Conservation (phyloP, 2,888 invertebrate genomes). For the Fragum sueziense region DNA sequence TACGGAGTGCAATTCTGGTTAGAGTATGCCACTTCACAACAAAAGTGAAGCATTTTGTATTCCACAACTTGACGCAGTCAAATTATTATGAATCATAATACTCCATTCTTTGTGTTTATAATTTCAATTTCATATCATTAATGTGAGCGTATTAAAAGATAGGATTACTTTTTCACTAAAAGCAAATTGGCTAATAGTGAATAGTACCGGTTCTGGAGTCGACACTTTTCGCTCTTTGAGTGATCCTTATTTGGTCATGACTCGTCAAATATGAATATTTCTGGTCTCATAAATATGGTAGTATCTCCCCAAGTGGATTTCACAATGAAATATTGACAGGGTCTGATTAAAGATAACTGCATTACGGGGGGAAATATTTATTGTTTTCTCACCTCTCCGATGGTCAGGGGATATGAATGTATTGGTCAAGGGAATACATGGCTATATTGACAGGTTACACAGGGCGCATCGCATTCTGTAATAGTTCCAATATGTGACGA, state of each 20-base stretch:
- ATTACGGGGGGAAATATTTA: conserved; percentile 42
- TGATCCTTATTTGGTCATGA: too few species aligned
- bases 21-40: too few species aligned
- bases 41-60: too few species aligned
- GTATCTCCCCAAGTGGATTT: conserved; percentile 2
- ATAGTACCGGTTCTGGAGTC: too few species aligned
- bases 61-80: too few species aligned
- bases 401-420: conserved; percentile 5
- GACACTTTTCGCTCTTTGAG: too few species aligned
- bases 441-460: not conserved
- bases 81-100: too few species aligned
- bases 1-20: not conserved
- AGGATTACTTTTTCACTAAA: too few species aligned
- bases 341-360: conserved; percentile 36
- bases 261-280: conserved; percentile 34
- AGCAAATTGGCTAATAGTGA: too few species aligned
- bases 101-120: too few species aligned
- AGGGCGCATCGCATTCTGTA: not conserved
- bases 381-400: conserved; percentile 31
- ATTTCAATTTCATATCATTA: too few species aligned
- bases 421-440: not conserved
- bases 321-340: conserved; percentile 31
- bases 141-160: too few species aligned
- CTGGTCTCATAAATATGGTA: conserved; percentile 7
- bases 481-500: not conserved